Conservation (phyloP, 1,140 invertebrate species). For the Rhopalosiphum maidis region DNA sequence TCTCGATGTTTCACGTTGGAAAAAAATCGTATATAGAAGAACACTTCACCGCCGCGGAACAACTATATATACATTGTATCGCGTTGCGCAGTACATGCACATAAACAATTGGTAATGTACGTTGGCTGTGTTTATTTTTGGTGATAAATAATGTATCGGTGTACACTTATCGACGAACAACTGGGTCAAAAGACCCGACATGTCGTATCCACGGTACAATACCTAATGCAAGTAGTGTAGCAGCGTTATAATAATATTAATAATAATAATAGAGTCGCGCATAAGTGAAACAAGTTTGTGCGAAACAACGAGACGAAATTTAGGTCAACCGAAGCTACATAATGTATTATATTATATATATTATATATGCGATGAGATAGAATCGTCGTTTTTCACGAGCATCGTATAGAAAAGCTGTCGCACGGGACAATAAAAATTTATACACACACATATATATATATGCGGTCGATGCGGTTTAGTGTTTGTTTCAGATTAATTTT, state of each 20-base stretch:
- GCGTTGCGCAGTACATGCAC: not conserved
- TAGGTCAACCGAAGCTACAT: not conserved
- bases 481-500: constrained; percentile 2
- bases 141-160: not conserved
- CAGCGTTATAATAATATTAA: not conserved
- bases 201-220: not conserved
- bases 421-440: not conserved
- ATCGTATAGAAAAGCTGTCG: not conserved
- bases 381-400: not conserved
- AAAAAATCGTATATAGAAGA: not conserved
- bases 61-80: not conserved
- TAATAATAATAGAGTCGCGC: not conserved
- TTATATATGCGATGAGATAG: not conserved
- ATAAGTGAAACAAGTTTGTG: not conserved
- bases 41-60: not conserved
- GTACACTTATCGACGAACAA: not conserved
- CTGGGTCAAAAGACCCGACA: not conserved
- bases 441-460: too few species aligned
- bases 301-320: not conserved
- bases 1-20: not conserved
- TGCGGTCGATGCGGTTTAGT: not conserved
- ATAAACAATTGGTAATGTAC: not conserved
- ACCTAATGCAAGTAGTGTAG: too few species aligned
- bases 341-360: not conserved
- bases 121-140: not conserved